These are phyloP conservation scores for Cerceris rybyensis DNA, from an alignment of 2,888 invertebrate genomes.

Conservation along the genomic window DNA sequence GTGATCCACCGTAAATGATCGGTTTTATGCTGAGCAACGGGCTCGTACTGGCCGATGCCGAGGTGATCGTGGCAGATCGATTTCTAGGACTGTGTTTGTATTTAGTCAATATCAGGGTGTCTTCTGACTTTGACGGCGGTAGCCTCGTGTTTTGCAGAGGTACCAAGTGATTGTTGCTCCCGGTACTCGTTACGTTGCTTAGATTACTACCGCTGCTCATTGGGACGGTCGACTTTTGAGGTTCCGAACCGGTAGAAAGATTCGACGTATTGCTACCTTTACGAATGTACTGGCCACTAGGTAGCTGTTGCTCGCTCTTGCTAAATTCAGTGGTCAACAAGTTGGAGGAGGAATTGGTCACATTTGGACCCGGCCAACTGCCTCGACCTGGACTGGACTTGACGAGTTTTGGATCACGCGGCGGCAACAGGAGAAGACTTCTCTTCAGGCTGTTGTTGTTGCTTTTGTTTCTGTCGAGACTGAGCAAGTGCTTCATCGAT, in stretches of 20 bases:
- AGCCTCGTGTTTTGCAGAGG: constrained; percentile 82
- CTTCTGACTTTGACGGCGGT: constrained; percentile 91
- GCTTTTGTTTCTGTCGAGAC: constrained; percentile 76
- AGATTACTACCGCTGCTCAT: constrained; percentile 58
- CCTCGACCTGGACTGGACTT: constrained; percentile 91
- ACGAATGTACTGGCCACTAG: constrained; percentile 73
- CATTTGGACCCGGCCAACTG: constrained; percentile 92
- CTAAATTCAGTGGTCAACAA: constrained; percentile 88
- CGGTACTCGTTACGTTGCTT: constrained; percentile 50
- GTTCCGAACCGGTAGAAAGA: constrained; percentile 72
- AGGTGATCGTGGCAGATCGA: constrained; percentile 85
- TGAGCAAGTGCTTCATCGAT: constrained; percentile 79
- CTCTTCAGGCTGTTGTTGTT: constrained; percentile 82
- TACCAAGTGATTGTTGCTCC: constrained; percentile 50
- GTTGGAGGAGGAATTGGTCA: constrained; percentile 83
- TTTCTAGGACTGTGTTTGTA: constrained; percentile 82
- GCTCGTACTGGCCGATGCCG: constrained; percentile 87
- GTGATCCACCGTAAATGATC: constrained; percentile 84
- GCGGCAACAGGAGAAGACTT: constrained; percentile 86
- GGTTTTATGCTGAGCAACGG: constrained; percentile 86
- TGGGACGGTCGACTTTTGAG: constrained; percentile 65
- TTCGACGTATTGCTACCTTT: constrained; percentile 77
- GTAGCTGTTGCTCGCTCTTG: constrained; percentile 91
- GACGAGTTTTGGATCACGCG: constrained; percentile 88
- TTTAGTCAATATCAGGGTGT: constrained; percentile 85